These are phyloP conservation scores for Lutraria rhynchaena DNA, from an alignment of 1,140 invertebrate genomes.

Conservation along the genomic window DNA sequence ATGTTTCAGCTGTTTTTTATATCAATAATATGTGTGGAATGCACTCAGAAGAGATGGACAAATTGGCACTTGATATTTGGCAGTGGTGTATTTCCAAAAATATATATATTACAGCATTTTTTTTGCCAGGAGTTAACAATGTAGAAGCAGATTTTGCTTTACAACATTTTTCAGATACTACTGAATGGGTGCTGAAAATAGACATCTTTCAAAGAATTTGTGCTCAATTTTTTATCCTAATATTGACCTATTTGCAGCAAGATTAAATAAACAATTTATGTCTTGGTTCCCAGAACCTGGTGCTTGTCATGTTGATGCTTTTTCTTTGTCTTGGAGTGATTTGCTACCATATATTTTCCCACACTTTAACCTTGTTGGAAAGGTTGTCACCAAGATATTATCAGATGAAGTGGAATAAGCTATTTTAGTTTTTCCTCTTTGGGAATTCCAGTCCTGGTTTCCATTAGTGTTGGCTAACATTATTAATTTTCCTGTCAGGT, in stretches of 20 bases:
- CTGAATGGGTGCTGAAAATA: constrained; percentile 20
- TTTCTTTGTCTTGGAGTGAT: constrained; percentile 21
- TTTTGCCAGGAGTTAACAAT: constrained; percentile 31
- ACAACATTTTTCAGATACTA: constrained; percentile 30
- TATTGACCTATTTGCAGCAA: constrained; percentile 24
- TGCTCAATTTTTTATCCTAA: constrained; percentile 29
- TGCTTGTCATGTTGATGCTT: background rate
- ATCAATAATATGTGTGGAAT: constrained; percentile 44
- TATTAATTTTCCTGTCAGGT: constrained; percentile 33
- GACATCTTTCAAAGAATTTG: constrained; percentile 26
- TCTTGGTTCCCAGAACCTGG: constrained; percentile 12
- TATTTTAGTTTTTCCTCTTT: constrained; percentile 52
- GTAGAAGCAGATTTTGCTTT: constrained; percentile 15
- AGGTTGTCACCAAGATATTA: constrained; percentile 53
- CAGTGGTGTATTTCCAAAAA: constrained; percentile 25
- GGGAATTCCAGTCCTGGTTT: too few relatives aligned
- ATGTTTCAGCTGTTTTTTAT: constrained; percentile 21
- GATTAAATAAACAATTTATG: constrained; percentile 32
- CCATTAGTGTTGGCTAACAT: constrained; percentile 21
- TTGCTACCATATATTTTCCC: constrained; percentile 33
- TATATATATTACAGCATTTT: constrained; percentile 23
- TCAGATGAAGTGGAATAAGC: constrained; percentile 48
- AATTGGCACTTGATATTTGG: constrained; percentile 33
- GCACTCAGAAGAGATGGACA: background rate
- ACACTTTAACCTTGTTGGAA: constrained; percentile 11